phyloP scores from a whole-genome alignment of 2,797 vertebrate genomes.

The Meriones psammophilus region DNA sequence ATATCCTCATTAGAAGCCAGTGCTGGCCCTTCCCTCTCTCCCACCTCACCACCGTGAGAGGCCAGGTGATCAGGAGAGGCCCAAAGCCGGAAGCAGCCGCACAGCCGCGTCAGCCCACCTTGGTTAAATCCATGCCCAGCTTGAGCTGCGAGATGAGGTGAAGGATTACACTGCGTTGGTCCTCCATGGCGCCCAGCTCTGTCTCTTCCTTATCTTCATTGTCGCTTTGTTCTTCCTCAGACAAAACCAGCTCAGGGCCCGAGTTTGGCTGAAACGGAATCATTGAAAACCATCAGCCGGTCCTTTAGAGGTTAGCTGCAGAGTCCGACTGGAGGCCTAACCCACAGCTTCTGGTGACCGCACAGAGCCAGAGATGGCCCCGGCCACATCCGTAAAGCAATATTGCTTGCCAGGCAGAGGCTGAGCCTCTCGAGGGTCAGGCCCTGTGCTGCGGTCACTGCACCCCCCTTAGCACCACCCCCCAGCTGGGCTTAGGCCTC shows the following conservation, averaged over 20 bases:
- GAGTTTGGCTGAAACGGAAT: conserved; percentile 88
- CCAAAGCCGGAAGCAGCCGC: fast-evolving
- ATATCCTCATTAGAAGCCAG: fast-evolving
- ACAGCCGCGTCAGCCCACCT: conserved; percentile 86
- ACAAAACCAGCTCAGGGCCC: conserved; percentile 91
- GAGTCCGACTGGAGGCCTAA: neutral
- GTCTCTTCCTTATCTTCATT: conserved; percentile 95
- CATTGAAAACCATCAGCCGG: conserved; percentile 73
- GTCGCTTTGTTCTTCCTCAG: conserved; percentile 94
- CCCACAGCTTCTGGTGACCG: fast-evolving
- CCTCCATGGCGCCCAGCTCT: conserved; percentile 95
- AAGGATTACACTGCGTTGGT: conserved; percentile 96
- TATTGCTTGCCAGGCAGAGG: neutral
- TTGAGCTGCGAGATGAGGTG: conserved; percentile 98
- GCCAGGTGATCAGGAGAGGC: fast-evolving
- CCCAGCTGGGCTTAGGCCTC: fast-evolving
- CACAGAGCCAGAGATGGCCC: neutral
- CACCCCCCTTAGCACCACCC: neutral
- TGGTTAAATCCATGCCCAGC: conserved; percentile 98
- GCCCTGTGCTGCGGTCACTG: neutral
- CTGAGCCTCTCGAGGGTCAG: neutral
- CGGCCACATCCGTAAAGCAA: fast-evolving
- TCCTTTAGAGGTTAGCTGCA: neutral
- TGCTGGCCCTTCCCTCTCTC: neutral
- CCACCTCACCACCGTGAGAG: neutral